phyloP scores from a whole-genome alignment of 92 coral and sea anemone species.

The Scolanthus callimorphus region DNA sequence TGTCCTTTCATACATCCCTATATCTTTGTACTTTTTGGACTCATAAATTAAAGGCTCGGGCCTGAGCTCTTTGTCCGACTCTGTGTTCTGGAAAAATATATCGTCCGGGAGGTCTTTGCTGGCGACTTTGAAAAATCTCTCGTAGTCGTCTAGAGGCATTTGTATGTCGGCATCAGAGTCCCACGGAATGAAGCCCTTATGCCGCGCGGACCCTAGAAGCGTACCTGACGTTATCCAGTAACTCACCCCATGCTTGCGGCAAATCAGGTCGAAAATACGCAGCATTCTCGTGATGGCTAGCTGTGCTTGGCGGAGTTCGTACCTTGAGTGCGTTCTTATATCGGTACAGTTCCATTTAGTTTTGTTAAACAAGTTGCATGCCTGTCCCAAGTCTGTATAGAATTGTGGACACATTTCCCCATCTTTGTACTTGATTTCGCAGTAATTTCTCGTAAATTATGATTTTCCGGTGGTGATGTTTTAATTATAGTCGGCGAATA shows the following conservation, averaged over 20 bases:
- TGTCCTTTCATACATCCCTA: conserved; percentile 46
- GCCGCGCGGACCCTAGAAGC: conserved; percentile 75
- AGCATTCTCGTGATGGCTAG: conserved; percentile 50
- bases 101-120: conserved; percentile 49
- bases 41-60: conserved; percentile 26
- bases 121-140: conserved; percentile 46
- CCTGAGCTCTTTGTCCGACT: conserved; percentile 43
- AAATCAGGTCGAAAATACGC: conserved; percentile 48
- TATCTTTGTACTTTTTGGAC: conserved; percentile 20
- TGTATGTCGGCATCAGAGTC: conserved; percentile 60
- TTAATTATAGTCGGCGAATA: too few relatives aligned
- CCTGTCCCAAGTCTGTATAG: conserved; percentile 58
- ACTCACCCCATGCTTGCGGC: conserved; percentile 38
- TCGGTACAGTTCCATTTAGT: conserved; percentile 41
- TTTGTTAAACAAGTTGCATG: conserved; percentile 20
- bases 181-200: conserved; percentile 75
- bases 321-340: conserved; percentile 25
- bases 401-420: conserved; percentile 67
- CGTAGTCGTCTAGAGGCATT: conserved; percentile 51
- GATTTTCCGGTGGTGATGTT: too few relatives aligned
- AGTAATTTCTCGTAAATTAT: too few relatives aligned
- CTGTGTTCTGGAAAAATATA: conserved; percentile 61
- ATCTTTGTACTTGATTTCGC: conserved; percentile 1
- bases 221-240: conserved; percentile 69
- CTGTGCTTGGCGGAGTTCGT: conserved; percentile 41